Conservation (phyloP, 1,140 invertebrate species). For the Lutraria rhynchaena region DNA sequence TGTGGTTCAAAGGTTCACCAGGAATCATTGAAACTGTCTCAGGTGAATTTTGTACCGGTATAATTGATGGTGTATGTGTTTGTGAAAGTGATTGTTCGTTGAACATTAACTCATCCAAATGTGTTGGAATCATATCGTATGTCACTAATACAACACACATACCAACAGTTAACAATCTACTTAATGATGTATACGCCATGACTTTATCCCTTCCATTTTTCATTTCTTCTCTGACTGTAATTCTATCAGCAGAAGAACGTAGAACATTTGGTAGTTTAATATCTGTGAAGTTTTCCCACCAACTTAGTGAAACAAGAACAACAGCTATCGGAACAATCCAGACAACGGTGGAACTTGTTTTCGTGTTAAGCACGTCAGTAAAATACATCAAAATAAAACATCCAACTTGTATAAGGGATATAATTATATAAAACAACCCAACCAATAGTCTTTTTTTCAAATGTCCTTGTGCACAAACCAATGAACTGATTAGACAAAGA, state of each 20-base stretch:
- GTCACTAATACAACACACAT: neutral
- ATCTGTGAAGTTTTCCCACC: constrained; percentile 98
- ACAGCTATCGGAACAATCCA: constrained; percentile 33
- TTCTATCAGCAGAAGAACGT: no score
- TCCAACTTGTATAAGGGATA: constrained; percentile 21
- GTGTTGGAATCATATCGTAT: no score
- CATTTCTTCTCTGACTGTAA: neutral
- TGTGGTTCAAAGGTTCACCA: no score
- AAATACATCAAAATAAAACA: neutral
- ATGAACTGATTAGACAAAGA: neutral
- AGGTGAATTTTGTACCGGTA: no score
- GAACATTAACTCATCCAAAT: no score
- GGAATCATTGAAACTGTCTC: no score
- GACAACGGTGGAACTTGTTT: neutral
- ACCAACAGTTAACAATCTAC: constrained; percentile 5
- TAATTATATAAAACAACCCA: neutral
- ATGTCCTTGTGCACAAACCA: neutral
- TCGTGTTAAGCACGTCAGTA: neutral
- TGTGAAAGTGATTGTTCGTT: no score
- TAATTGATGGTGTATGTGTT: no score
- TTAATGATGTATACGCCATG: neutral
- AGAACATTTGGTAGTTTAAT: neutral
- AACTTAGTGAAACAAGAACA: constrained; percentile 89
- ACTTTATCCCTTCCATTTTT: constrained; percentile 16
- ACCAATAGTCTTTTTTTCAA: neutral